These are phyloP conservation scores for Acanthacorydalis orientalis DNA, from an alignment of 2,888 invertebrate species.

Conservation along the genomic window DNA sequence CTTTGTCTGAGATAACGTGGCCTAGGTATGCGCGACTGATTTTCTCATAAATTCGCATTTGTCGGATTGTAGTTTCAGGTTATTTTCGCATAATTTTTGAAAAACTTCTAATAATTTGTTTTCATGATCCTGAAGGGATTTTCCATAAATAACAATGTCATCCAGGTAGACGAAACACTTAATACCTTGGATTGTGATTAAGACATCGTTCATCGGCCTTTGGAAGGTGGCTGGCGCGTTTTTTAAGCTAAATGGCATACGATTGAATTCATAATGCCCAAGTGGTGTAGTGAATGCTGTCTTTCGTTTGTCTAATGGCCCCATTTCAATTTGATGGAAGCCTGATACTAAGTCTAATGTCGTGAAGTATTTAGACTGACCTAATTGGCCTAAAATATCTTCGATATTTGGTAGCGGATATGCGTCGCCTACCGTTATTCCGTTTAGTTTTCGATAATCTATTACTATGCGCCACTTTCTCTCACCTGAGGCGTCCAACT, in stretches of 20 bases:
- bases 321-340: slow-evolving; percentile 21
- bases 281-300: slow-evolving; percentile 19
- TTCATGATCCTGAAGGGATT: too few relatives aligned
- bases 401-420: too few relatives aligned
- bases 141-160: too few relatives aligned
- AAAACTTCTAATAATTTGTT: slow-evolving; percentile 9
- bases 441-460: too few relatives aligned
- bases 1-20: too few relatives aligned
- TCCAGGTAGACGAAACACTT: too few relatives aligned
- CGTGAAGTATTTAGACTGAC: slow-evolving; percentile 19
- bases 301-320: slow-evolving; percentile 16
- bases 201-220: slow-evolving; percentile 20
- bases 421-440: too few relatives aligned
- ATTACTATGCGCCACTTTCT: too few relatives aligned
- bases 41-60: slow-evolving; percentile 10
- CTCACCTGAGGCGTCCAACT: too few relatives aligned
- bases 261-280: slow-evolving; percentile 19
- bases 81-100: slow-evolving; percentile 8
- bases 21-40: slow-evolving; percentile 16
- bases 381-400: slow-evolving; percentile 20
- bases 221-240: slow-evolving; percentile 24
- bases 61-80: slow-evolving; percentile 11
- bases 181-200: slow-evolving; percentile 17
- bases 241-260: slow-evolving; percentile 22
- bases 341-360: slow-evolving; percentile 20